Percentiles rank a stretch among this genome's conserved stretches.
Conservation (phyloP, 2,888 invertebrate species). For the Willowsia nigromaculata region DNA sequence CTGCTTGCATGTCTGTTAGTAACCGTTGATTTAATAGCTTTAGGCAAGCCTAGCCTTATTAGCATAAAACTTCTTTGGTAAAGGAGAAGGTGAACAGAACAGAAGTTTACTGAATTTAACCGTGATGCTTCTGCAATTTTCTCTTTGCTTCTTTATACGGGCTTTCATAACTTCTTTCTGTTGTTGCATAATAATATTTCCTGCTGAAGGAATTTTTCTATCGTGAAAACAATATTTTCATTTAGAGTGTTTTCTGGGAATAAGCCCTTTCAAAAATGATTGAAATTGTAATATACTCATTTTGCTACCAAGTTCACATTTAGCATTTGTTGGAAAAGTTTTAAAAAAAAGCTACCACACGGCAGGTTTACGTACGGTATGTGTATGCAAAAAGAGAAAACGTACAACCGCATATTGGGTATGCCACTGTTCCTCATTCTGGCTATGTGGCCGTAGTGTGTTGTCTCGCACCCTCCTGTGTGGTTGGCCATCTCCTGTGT, state of each 20-base stretch:
- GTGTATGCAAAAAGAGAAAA: conserved; percentile 28
- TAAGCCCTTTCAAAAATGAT: too few species aligned
- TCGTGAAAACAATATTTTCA: too few species aligned
- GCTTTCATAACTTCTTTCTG: not conserved
- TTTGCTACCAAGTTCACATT: not conserved
- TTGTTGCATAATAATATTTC: not conserved
- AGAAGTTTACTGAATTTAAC: conserved; percentile 16
- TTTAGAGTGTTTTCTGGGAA: too few species aligned
- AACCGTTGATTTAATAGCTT: conserved; percentile 63
- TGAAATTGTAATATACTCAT: too few species aligned
- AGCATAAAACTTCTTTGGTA: conserved; percentile 47
- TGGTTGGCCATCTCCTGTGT: conserved; percentile 61
- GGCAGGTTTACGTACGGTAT: not conserved
- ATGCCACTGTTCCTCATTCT: conserved; percentile 22
- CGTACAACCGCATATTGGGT: conserved; percentile 30
- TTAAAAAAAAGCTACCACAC: too few species aligned
- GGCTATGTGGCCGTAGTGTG: not conserved
- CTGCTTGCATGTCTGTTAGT: conserved; percentile 21
- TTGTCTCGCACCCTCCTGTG: conserved; percentile 53
- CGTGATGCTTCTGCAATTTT: not conserved
- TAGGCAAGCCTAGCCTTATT: conserved; percentile 62
- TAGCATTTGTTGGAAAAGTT: not conserved
- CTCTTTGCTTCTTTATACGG: not conserved
- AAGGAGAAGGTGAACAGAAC: conserved; percentile 20
- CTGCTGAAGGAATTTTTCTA: not conserved